These are phyloP conservation scores for Fregetta grallaria DNA, from an alignment of 2,113 vertebrate genomes.

Conservation along the genomic window DNA sequence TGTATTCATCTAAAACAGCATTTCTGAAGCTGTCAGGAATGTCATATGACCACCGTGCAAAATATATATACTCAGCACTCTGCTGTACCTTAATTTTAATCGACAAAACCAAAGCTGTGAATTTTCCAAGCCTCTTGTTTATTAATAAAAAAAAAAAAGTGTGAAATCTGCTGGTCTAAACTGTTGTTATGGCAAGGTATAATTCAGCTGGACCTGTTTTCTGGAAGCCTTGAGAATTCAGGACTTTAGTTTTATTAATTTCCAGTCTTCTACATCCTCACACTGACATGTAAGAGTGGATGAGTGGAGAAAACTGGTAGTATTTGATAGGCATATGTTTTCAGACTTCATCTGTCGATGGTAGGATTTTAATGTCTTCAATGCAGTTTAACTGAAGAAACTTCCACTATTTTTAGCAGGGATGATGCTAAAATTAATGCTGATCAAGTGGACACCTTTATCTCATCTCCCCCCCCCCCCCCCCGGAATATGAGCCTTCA, in stretches of 20 bases:
- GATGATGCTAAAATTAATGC: background rate
- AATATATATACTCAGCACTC: background rate
- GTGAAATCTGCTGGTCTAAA: background rate
- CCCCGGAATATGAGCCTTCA: background rate
- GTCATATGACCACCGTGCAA: background rate
- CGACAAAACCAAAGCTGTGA: background rate
- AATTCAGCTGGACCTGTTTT: background rate
- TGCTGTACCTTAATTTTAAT: background rate
- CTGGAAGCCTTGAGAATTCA: background rate
- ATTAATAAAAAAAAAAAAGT: background rate
- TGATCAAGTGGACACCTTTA: conserved; percentile 9
- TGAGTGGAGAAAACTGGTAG: background rate
- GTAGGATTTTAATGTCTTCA: background rate
- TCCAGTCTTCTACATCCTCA: background rate
- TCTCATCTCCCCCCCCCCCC: background rate
- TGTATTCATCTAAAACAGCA: background rate
- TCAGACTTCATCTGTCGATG: background rate
- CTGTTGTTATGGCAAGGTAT: background rate
- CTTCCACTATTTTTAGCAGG: background rate
- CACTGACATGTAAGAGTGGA: background rate
- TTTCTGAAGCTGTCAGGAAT: background rate
- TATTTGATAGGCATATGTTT: background rate
- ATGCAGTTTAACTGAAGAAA: background rate
- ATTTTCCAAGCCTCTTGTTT: background rate
- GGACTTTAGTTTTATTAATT: background rate